Evolutionary conservation across 2,888 invertebrate species (phyloP), one percentile per base, ranked within the genome.

Genomic region (Heliconius cydno): DNA sequence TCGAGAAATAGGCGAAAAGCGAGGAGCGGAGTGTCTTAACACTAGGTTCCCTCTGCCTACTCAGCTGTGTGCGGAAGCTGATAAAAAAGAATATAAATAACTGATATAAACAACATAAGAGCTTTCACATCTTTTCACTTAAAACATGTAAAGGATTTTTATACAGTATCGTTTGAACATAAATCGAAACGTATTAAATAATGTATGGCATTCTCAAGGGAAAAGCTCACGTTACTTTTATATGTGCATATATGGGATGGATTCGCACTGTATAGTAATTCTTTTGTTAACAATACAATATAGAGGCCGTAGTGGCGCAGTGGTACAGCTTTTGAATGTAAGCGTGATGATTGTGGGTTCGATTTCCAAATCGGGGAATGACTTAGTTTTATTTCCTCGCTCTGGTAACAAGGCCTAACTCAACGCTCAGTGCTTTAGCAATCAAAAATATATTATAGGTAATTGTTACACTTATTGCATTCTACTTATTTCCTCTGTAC

Each of bases 181-280:
- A 74, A 68, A 74, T 78, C 74, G 74, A 30, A 67, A 30, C 30
- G n/a, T 38, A 68, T 38, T 74, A 75, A 67, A 79, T 38, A 68
- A 79, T 75, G 76, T 73, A 77, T 77, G 66, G 34, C n/a, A 46
- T 77, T 79, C 77, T 66, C 79, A 41, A 77, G 77, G 72, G 73
- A 79, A 79, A 77, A 22, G 46, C 68, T 28, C 38, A 22, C 25
- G n/a, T 41, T 77, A 57, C 57, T 28, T 77, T 77, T 77, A 41
- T 72, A 57, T 30, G 25, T 46, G 65, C 65, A 63, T 76, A 22
- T 52, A 76, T 52, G 71, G 79, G n/a, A 60, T 25, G 52, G 38
- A 68, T 74, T 79, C 78, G 67, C 78, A 79, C 78, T 28, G 12
- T 66, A 57, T 41, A 38, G 65, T 25, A 46, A 75, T 75, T 75